These are phyloP conservation scores for Andrena marginata DNA, from an alignment of 2,888 invertebrate genomes.

Conservation along the genomic window DNA sequence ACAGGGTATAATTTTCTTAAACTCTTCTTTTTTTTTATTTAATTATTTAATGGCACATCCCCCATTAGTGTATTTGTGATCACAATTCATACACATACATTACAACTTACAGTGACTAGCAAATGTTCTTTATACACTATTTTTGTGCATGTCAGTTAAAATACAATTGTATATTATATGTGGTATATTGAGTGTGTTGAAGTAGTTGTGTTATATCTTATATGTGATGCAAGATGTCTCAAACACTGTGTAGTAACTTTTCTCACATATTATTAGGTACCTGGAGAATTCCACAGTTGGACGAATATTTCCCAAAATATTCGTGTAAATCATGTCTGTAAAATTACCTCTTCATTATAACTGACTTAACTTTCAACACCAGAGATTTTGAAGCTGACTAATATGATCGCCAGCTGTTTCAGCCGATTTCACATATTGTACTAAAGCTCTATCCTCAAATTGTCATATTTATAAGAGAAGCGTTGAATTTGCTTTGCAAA, in stretches of 20 bases:
- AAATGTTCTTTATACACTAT: too few species aligned
- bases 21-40: too few species aligned
- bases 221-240: too few species aligned
- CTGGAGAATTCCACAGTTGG: neutral
- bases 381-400: conserved; percentile 34
- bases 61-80: too few species aligned
- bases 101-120: too few species aligned
- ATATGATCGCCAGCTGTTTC: conserved; percentile 43
- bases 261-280: neutral
- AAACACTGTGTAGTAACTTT: neutral
- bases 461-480: conserved; percentile 2
- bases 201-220: too few species aligned
- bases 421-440: conserved; percentile 28
- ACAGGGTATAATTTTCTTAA: too few species aligned
- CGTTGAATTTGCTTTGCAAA: neutral
- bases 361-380: conserved; percentile 13
- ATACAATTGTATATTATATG: too few species aligned
- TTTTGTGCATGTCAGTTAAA: too few species aligned
- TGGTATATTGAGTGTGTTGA: too few species aligned
- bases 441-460: conserved; percentile 15
- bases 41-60: too few species aligned
- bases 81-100: too few species aligned
- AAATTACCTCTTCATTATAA: conserved; percentile 17
- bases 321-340: neutral
- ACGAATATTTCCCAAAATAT: neutral